Conservation (phyloP, 2,888 invertebrate genomes). For the Syrista parreyssii region DNA sequence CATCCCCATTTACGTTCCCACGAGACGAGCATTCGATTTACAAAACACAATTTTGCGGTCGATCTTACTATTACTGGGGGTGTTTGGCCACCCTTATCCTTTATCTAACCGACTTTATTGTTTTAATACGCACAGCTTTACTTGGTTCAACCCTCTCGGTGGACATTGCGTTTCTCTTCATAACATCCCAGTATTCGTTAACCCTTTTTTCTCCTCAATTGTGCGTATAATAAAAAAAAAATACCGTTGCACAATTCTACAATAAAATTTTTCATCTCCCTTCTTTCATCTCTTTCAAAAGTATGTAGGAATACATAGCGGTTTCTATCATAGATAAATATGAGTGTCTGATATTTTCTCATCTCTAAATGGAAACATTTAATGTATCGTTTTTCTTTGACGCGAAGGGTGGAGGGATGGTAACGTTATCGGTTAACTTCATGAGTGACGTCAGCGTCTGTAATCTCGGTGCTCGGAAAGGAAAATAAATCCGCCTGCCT, state of each 20-base stretch:
- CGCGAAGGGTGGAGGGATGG: no score
- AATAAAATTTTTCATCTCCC: background rate
- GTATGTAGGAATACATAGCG: background rate
- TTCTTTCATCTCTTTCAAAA: background rate
- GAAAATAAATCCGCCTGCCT: background rate
- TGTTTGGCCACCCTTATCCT: background rate
- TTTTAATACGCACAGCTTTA: background rate
- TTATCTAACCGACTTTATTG: background rate
- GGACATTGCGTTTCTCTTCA: background rate
- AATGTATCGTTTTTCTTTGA: no score
- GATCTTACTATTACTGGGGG: background rate
- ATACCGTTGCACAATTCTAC: background rate
- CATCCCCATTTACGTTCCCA: background rate
- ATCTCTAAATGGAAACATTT: background rate
- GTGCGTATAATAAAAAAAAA: background rate
- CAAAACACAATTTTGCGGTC: background rate
- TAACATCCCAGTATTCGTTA: background rate
- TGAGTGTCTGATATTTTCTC: background rate
- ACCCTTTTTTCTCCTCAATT: background rate
- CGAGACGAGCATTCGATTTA: background rate
- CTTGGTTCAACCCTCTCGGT: background rate
- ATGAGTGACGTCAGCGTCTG: background rate
- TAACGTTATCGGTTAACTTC: background rate
- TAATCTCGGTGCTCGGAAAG: background rate
- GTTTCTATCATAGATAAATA: background rate